These are phyloP conservation scores for Xanthostigma xanthostigma DNA, from an alignment of 2,888 invertebrate genomes.

Conservation along the genomic window DNA sequence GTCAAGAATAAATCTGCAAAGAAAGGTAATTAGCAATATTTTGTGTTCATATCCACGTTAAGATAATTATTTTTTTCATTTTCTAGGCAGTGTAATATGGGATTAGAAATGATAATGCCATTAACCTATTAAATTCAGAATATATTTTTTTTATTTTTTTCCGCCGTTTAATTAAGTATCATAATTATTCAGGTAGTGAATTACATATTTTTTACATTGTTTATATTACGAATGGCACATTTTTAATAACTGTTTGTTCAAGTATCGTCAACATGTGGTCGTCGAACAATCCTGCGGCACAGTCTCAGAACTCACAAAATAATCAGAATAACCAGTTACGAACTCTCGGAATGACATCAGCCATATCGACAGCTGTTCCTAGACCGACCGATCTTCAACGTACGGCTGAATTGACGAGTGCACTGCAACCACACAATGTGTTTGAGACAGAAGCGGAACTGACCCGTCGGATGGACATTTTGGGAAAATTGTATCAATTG, in stretches of 20 bases:
- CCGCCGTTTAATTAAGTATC: no score
- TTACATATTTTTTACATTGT: no score
- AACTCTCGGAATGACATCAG: constrained; percentile 84
- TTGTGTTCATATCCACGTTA: no score
- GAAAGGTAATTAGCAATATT: no score
- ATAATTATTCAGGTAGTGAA: no score
- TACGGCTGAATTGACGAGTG: constrained; percentile 62
- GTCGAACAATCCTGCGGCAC: constrained; percentile 18
- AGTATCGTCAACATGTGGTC: constrained; percentile 35
- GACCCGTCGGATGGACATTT: constrained; percentile 74
- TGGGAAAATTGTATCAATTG: constrained; percentile 73
- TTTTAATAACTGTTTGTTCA: not conserved
- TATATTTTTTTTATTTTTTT: no score
- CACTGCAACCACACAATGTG: constrained; percentile 69
- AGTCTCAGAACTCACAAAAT: constrained; percentile 30
- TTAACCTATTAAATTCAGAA: no score
- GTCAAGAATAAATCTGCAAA: no score
- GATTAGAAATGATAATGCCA: no score
- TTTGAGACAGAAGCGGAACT: constrained; percentile 84
- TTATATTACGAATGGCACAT: no score
- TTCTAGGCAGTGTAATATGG: no score
- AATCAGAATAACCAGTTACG: constrained; percentile 31
- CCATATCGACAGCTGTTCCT: constrained; percentile 77
- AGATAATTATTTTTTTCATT: no score
- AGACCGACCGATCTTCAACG: constrained; percentile 62